phyloP scores from a whole-genome alignment of 2,888 invertebrate genomes.

The Drosophila crucigera region DNA sequence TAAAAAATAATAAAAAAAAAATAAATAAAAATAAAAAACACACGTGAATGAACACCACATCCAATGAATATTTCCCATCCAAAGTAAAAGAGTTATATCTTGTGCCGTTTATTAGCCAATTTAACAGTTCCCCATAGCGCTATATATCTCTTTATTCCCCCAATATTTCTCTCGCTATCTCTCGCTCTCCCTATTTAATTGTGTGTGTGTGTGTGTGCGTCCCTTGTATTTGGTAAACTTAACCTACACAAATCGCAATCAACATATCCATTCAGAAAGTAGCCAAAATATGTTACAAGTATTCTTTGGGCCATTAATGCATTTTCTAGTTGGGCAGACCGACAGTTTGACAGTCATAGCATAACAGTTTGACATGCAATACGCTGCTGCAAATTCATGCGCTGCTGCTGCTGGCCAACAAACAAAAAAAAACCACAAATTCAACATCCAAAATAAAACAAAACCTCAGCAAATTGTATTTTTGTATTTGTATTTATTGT shows the following conservation, averaged over 20 bases:
- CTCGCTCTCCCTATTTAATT: constrained; percentile 28
- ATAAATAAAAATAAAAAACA: constrained; percentile 10
- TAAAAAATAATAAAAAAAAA: neutral
- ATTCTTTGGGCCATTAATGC: constrained; percentile 20
- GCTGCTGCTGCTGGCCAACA: constrained; percentile 43
- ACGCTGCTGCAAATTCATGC: constrained; percentile 28
- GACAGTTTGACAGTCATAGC: constrained; percentile 39
- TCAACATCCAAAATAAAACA: neutral
- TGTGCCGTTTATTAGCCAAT: constrained; percentile 52
- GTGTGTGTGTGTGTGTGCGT: constrained; percentile 40
- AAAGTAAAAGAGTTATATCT: constrained; percentile 38
- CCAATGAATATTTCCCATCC: constrained; percentile 27
- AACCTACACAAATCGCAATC: constrained; percentile 37
- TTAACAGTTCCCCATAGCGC: constrained; percentile 29
- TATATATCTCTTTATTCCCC: constrained; percentile 9
- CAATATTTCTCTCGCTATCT: constrained; percentile 8
- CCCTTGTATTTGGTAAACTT: constrained; percentile 44
- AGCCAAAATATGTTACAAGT: neutral
- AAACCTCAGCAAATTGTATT: constrained; percentile 17
- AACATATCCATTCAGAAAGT: constrained; percentile 21
- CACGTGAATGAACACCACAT: constrained; percentile 36
- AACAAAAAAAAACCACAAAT: neutral
- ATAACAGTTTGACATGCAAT: constrained; percentile 55
- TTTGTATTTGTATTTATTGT: constrained; percentile 22
- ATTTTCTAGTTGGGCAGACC: constrained; percentile 42